phyloP scores from a whole-genome alignment of 2,113 vertebrate genomes.

The Scomber scombrus region DNA sequence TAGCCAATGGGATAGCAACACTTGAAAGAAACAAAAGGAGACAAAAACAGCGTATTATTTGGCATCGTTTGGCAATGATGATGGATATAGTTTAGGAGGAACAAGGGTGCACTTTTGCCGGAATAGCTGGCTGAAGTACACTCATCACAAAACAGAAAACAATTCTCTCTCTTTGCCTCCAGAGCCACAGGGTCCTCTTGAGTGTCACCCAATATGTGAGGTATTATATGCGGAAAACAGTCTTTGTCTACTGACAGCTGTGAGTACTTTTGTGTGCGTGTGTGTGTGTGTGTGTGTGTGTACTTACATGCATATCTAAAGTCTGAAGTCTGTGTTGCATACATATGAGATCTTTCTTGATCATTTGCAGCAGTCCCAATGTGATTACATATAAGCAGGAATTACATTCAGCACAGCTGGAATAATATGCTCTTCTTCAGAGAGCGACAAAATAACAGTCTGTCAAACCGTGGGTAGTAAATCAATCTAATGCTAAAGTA shows the following conservation, averaged over 20 bases:
- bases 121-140: conserved; percentile 47
- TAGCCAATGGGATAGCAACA: neutral
- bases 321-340: neutral
- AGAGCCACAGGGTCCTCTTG: conserved; percentile 29
- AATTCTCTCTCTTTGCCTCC: conserved; percentile 10
- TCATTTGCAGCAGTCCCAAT: neutral
- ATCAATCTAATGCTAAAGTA: conserved; percentile 22
- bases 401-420: neutral
- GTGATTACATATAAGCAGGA: neutral
- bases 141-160: conserved; percentile 47
- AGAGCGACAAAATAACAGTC: conserved; percentile 16
- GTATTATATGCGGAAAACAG: neutral
- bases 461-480: conserved; percentile 24
- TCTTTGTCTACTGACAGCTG: conserved; percentile 5
- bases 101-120: conserved; percentile 39
- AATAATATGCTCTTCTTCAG: conserved; percentile 13
- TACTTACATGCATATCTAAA: neutral
- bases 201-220: conserved; percentile 38
- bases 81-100: conserved; percentile 13
- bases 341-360: neutral
- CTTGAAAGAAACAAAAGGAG: conserved; percentile 16
- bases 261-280: neutral
- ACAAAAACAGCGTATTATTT: conserved; percentile 21
- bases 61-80: conserved; percentile 8
- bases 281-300: neutral